A percentile compares a stretch with the other conserved stretches of the same genome.
Evolutionary conservation across 1,140 invertebrate species (phyloP).

Genomic region (Bombus confusus): DNA sequence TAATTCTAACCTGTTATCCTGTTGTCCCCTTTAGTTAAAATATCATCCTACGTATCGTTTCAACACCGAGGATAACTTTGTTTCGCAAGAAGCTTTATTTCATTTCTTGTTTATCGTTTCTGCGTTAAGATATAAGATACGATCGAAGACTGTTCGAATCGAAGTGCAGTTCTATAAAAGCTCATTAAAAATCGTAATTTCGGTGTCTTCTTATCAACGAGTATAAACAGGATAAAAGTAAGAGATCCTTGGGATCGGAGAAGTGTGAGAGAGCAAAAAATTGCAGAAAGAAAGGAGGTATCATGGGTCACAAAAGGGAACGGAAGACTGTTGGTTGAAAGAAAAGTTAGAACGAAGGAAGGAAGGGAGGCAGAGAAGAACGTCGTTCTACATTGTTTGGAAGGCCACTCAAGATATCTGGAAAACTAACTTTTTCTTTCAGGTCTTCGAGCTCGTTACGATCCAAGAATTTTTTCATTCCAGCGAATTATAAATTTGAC

Average conservation of each 20-base stretch:
- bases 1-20: too few relatives aligned
- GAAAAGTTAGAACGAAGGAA: conserved; percentile 14
- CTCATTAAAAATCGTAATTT: neutral
- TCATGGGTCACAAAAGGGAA: neutral
- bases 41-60: too few relatives aligned
- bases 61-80: too few relatives aligned
- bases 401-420: conserved; percentile 1
- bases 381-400: conserved; percentile 20
- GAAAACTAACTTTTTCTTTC: conserved; percentile 7
- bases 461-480: neutral
- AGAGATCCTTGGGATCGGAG: neutral
- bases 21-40: too few relatives aligned
- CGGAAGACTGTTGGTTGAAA: neutral
- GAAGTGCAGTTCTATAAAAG: neutral
- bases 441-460: neutral
- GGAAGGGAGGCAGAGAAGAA: conserved; percentile 2
- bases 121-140: too few relatives aligned
- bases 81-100: too few relatives aligned
- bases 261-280: neutral
- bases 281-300: neutral
- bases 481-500: too few relatives aligned
- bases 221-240: conserved; percentile 7
- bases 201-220: neutral
- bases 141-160: neutral
- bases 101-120: too few relatives aligned